Evolutionary conservation across 2,113 vertebrate genomes (phyloP).

Genomic region (Gallinago undulata): DNA sequence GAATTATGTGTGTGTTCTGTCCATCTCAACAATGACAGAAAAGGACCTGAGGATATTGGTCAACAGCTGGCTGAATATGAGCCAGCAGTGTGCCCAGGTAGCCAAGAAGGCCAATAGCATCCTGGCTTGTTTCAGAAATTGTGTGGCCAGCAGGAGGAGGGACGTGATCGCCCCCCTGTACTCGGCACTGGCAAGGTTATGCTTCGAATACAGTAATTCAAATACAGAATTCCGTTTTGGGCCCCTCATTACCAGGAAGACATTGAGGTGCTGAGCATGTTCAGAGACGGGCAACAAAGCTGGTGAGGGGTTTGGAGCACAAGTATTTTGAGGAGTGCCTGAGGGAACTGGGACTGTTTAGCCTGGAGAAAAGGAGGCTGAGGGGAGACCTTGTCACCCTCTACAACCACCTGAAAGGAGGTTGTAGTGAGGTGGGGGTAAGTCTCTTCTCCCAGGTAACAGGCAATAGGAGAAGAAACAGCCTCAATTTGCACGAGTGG

Average conservation of each 20-base stretch:
- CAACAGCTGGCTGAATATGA: rapidly evolving
- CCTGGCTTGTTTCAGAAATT: not conserved
- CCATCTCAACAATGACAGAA: too few species aligned
- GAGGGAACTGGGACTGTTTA: not conserved
- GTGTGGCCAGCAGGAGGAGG: not conserved
- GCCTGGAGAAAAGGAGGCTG: not conserved
- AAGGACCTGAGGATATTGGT: not conserved
- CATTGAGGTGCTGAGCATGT: not conserved
- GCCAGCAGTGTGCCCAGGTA: not conserved
- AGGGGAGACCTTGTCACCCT: not conserved
- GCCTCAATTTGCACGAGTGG: not conserved
- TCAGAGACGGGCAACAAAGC: not conserved
- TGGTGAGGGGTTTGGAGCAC: not conserved
- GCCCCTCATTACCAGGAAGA: too few species aligned
- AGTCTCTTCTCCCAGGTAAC: not conserved
- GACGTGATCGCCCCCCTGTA: not conserved
- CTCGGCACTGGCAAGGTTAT: rapidly evolving
- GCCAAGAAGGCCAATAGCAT: not conserved
- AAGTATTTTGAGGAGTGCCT: not conserved
- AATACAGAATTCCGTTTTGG: not conserved
- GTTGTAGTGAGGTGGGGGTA: not conserved
- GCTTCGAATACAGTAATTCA: not conserved
- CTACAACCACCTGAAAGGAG: not conserved
- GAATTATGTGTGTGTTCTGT: too few species aligned
- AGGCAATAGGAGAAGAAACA: not conserved